Evolutionary conservation across 2,888 invertebrate species (phyloP).

Genomic region (Caenorhabditis sp.): DNA sequence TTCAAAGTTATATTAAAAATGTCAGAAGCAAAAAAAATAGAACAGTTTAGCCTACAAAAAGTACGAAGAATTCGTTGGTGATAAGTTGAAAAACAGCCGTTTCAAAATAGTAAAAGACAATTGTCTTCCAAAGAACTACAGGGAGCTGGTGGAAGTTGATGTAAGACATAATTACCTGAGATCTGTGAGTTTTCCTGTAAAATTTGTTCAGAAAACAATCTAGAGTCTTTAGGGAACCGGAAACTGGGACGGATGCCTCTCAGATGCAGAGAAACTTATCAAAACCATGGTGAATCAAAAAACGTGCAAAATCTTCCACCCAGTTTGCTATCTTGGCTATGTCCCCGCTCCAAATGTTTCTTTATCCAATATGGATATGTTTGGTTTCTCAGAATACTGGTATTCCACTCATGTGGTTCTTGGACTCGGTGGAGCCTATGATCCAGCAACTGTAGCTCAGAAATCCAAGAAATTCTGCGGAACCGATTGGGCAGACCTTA

Average conservation of each 20-base stretch:
- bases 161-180: neutral
- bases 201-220: too few relatives aligned
- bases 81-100: constrained; percentile 21
- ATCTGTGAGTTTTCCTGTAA: too few relatives aligned
- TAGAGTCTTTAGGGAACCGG: too few relatives aligned
- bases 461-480: constrained; percentile 75
- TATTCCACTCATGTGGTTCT: constrained; percentile 77
- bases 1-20: too few relatives aligned
- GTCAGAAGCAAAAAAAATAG: too few relatives aligned
- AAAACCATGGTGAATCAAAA: constrained; percentile 12
- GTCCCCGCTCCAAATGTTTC: constrained; percentile 72
- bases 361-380: constrained; percentile 76
- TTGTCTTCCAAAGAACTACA: constrained; percentile 73
- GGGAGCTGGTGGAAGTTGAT: constrained; percentile 51
- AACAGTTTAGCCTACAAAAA: constrained; percentile 40
- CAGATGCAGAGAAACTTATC: constrained; percentile 65
- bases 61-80: constrained; percentile 60
- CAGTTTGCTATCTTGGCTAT: constrained; percentile 75
- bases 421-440: constrained; percentile 78
- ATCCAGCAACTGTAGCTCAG: constrained; percentile 70
- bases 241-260: constrained; percentile 76
- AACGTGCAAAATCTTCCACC: constrained; percentile 20
- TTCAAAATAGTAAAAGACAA: constrained; percentile 67
- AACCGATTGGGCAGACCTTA: constrained; percentile 74
- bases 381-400: constrained; percentile 75